Evolutionary conservation across 35 echinoderm and acorn worm species (phyloP).

Genomic region (Apostichopus japonicus): DNA sequence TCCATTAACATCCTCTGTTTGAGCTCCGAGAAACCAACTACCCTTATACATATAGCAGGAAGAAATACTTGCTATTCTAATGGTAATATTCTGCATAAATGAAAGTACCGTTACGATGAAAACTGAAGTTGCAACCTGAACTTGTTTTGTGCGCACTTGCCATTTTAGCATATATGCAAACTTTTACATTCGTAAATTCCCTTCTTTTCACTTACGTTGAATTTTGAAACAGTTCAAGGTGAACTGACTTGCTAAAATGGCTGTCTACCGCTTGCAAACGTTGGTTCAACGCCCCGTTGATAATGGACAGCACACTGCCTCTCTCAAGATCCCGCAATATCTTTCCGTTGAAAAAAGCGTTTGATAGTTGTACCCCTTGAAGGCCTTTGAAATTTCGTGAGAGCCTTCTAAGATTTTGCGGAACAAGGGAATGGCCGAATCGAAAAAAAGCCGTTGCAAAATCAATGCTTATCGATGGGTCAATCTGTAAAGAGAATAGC

Average conservation of each 20-base stretch:
- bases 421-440: slow-evolving; percentile 76
- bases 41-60: no score
- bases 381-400: not conserved
- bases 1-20: no score
- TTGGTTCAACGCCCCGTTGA: slow-evolving; percentile 53
- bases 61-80: no score
- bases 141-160: no score
- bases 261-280: slow-evolving; percentile 64
- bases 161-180: no score
- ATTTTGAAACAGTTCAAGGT: no score
- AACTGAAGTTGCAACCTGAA: no score
- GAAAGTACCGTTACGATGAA: no score
- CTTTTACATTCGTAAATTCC: no score
- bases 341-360: slow-evolving; percentile 80
- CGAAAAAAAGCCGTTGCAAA: slow-evolving; percentile 74
- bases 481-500: slow-evolving; percentile 43
- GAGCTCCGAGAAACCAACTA: no score
- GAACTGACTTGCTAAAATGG: not conserved
- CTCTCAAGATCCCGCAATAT: slow-evolving; percentile 48
- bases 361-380: not conserved
- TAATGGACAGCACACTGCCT: slow-evolving; percentile 67
- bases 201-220: no score
- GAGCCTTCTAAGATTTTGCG: not conserved
- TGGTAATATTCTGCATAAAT: no score
- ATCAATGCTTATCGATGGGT: slow-evolving; percentile 64